Evolutionary conservation across 2,797 vertebrate genomes (phyloP).

Genomic region (Eulemur coronatus): DNA sequence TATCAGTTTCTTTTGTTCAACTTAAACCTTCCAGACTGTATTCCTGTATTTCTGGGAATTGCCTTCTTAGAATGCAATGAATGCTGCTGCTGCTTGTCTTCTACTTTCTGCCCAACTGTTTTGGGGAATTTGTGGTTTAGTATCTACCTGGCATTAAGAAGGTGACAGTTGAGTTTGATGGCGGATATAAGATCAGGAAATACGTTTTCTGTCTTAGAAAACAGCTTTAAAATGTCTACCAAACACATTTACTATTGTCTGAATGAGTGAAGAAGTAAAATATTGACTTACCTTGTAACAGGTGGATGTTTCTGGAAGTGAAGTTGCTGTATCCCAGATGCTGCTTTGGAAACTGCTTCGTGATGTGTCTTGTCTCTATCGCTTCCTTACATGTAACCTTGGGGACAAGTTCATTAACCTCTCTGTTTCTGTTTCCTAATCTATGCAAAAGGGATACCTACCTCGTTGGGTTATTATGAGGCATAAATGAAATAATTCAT

Average conservation of each 20-base stretch:
- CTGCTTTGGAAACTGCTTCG: not conserved
- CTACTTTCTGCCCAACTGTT: not conserved
- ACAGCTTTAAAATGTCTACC: not conserved
- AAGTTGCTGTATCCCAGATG: not conserved
- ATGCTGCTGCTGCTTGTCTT: not conserved
- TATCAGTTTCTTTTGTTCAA: not conserved
- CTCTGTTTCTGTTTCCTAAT: not conserved
- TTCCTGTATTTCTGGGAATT: not conserved
- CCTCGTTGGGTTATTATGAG: not conserved
- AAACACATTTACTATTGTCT: not conserved
- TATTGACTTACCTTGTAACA: not conserved
- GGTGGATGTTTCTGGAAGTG: not conserved
- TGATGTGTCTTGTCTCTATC: not conserved
- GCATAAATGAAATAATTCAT: not conserved
- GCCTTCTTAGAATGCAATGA: not conserved
- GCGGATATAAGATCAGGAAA: not conserved
- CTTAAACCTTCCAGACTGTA: not conserved
- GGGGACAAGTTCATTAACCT: not conserved
- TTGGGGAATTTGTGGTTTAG: not conserved
- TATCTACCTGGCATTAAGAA: not conserved
- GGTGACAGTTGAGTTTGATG: not conserved
- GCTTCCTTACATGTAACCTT: not conserved
- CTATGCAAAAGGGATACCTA: too few species aligned
- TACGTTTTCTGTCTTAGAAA: not conserved
- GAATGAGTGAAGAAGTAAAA: not conserved